Evolutionary conservation across 2,888 invertebrate species (phyloP), one percentile per base, ranked within the genome.

Genomic region (Ophonus ardosiacus): DNA sequence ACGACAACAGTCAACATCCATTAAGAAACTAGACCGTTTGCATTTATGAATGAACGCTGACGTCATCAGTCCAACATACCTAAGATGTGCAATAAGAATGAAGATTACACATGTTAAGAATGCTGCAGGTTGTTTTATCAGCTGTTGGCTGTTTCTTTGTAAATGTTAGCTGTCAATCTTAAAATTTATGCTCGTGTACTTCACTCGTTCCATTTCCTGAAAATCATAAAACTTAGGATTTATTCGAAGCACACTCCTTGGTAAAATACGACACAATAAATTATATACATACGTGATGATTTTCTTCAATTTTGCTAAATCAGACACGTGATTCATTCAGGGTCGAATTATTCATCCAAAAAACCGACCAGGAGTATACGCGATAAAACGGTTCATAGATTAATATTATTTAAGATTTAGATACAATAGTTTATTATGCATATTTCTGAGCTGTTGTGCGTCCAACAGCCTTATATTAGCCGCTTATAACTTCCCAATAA

Each of bases 21-120:
- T 63, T 63, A 63, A 13, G 21, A 63, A 24, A 68, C 43, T 1
- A 74, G 3, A 40, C 17, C 43, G 13, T 43, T 74, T 10, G 8
- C 61, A 63, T 81, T 80, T 81, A 81, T 81, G 81, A 81, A 81
- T 81, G 81, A 65, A 81, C 38, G n/a, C 13, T 38, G 61, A 81
- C 81, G 81, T 81, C 81, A 81, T 43, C 13, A 40, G 63, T 61
- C 10, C 17, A 24, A 81, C n/a, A 38, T 13, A 80, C n/a, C 61
- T 24, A 18, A 80, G 31, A 78, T 18, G 59, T 40, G 10, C 61
- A 80, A 59, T 61, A 18, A 80, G 31, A 61, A 80, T 61, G 61
- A 63, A 10, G 78, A 78, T 56, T 78, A 57, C 61, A 81, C 63
- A 81, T 65, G 81, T 63, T 57, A 57, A 57, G 43, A 78, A 61